phyloP scores from a whole-genome alignment of 2,888 invertebrate genomes.

The Gari tellinella region DNA sequence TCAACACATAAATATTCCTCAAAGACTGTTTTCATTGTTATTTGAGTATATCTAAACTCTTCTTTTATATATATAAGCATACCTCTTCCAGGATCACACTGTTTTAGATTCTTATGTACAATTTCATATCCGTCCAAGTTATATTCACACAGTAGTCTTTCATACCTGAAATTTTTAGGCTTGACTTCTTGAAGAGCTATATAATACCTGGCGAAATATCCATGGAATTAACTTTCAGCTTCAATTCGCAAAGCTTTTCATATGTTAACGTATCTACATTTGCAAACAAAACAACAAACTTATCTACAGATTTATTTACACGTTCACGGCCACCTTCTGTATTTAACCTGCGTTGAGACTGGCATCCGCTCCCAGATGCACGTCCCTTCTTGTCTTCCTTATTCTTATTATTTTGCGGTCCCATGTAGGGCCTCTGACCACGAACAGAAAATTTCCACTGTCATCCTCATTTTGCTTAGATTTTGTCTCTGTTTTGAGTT shows the following conservation, averaged over 20 bases:
- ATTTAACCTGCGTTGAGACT: not conserved
- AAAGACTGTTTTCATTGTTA: not conserved
- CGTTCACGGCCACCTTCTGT: not conserved
- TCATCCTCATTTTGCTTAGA: slow-evolving; percentile 2
- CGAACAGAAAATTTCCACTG: slow-evolving; percentile 8
- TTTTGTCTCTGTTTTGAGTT: slow-evolving; percentile 12
- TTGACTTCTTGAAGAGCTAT: slow-evolving; percentile 12
- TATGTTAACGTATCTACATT: slow-evolving; percentile 18
- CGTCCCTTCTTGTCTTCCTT: not conserved
- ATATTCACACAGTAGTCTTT: slow-evolving; percentile 11
- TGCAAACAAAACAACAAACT: not conserved
- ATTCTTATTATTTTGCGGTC: slow-evolving; percentile 13
- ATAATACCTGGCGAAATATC: not conserved
- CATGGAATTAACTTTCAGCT: not conserved
- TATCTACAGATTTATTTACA: slow-evolving; percentile 15
- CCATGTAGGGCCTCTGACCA: slow-evolving; percentile 18
- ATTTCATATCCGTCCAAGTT: slow-evolving; percentile 20
- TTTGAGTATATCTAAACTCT: no score
- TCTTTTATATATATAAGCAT: slow-evolving; percentile 11
- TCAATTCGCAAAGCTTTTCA: slow-evolving; percentile 15
- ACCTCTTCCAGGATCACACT: slow-evolving; percentile 9
- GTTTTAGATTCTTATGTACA: not conserved
- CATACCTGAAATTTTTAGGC: slow-evolving; percentile 16
- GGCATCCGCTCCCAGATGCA: not conserved
- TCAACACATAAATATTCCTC: slow-evolving; percentile 9